These are phyloP conservation scores for Phaethon lepturus DNA, from an alignment of 2,113 vertebrate species.

Conservation along the genomic window DNA sequence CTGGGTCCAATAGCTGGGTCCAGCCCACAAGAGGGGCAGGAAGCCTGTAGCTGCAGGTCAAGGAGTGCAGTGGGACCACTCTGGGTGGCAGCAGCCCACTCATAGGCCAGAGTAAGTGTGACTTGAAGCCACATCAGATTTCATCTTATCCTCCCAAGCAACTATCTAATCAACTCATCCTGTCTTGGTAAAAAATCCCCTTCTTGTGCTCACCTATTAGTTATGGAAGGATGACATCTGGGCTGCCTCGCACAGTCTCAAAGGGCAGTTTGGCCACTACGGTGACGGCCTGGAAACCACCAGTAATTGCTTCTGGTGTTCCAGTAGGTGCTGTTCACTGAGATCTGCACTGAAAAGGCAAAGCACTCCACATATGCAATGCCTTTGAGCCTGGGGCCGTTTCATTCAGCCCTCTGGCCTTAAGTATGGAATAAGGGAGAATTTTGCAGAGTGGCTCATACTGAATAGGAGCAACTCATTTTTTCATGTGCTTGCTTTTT, in stretches of 20 bases:
- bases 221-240: not conserved
- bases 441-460: not conserved
- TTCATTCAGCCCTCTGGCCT: not conserved
- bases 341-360: not conserved
- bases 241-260: not conserved
- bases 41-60: not conserved
- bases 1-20: not conserved
- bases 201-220: not conserved
- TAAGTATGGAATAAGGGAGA: not conserved
- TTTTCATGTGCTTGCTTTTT: not conserved
- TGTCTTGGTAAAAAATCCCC: not conserved
- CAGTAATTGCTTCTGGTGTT: not conserved
- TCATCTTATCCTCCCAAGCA: not conserved
- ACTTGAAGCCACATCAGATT: not conserved
- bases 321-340: not conserved
- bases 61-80: not conserved
- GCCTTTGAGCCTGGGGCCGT: not conserved
- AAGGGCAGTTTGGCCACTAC: not conserved
- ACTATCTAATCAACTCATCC: not conserved
- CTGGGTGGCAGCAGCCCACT: not conserved
- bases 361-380: rapidly evolving
- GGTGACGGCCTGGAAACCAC: not conserved
- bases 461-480: not conserved
- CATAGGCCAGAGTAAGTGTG: not conserved
- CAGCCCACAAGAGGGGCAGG: not conserved